Conservation (phyloP, 2,888 invertebrate genomes). For the Phortica magna region DNA sequence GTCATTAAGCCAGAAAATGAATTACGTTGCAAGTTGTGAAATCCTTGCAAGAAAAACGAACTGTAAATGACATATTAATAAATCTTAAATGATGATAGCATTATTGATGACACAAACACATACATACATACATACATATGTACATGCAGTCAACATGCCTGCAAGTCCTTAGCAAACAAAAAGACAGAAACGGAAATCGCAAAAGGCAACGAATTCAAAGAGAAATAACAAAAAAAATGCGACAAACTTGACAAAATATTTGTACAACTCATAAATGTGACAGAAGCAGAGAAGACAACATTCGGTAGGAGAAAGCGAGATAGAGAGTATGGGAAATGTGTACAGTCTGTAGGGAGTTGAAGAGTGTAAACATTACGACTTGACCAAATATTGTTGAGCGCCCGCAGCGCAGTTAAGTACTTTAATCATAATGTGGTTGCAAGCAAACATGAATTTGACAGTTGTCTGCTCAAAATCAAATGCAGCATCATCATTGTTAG, state of each 20-base stretch:
- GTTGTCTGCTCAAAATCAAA: background rate
- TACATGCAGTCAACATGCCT: background rate
- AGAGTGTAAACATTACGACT: background rate
- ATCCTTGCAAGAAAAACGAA: background rate
- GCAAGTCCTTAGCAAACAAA: slow-evolving; percentile 14
- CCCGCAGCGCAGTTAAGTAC: background rate
- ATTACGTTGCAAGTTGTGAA: background rate
- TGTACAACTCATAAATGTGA: slow-evolving; percentile 14
- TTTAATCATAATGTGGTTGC: background rate
- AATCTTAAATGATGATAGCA: slow-evolving; percentile 6
- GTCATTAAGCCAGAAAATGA: background rate
- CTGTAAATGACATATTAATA: slow-evolving; percentile 38
- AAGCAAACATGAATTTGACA: slow-evolving; percentile 4
- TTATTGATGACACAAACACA: background rate
- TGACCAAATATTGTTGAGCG: background rate
- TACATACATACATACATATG: background rate
- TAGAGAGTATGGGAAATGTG: no score
- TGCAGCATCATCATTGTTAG: background rate
- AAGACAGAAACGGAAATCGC: background rate
- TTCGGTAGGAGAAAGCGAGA: background rate
- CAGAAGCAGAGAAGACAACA: background rate
- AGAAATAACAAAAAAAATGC: background rate
- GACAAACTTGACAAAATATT: background rate
- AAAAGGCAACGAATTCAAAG: background rate
- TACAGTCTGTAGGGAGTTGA: no score